Percentiles rank a stretch among this genome's conserved stretches.
Conservation (phyloP, 1,140 invertebrate species). For the Sarcophaga bullata region DNA sequence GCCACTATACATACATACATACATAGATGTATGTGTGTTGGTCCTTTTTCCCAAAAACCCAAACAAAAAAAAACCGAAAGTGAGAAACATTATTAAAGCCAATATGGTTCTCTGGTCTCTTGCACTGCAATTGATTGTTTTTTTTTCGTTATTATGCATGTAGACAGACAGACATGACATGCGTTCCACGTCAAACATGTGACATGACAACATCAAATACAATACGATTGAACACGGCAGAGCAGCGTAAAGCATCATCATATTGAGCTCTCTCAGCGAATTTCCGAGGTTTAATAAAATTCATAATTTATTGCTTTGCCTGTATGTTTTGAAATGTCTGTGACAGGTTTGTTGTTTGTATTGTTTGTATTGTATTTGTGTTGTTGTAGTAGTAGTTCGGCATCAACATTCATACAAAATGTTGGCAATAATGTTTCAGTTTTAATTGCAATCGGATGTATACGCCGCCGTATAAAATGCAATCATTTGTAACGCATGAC, state of each 20-base stretch:
- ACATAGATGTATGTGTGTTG: neutral
- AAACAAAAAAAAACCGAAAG: neutral
- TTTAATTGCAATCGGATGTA: slow-evolving; percentile 29
- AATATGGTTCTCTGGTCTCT: neutral
- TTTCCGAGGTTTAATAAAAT: slow-evolving; percentile 43
- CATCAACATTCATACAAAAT: neutral
- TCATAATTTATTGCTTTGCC: slow-evolving; percentile 24
- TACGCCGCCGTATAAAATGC: no score
- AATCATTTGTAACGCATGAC: no score
- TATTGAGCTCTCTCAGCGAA: neutral
- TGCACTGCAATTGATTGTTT: neutral
- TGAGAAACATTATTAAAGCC: neutral
- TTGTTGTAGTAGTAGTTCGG: neutral
- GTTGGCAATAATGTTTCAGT: neutral
- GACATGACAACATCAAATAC: slow-evolving; percentile 23
- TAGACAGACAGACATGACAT: neutral
- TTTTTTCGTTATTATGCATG: neutral
- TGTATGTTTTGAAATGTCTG: neutral
- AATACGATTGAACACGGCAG: no score
- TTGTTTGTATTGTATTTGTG: neutral
- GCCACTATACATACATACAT: neutral
- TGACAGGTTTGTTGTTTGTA: slow-evolving; percentile 4
- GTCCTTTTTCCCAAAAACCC: neutral
- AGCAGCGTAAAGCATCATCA: neutral
- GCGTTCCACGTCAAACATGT: slow-evolving; percentile 32